Percentiles rank a stretch among this genome's conserved stretches.
Evolutionary conservation across 2,113 vertebrate genomes (phyloP).

Genomic region (Natator depressus): DNA sequence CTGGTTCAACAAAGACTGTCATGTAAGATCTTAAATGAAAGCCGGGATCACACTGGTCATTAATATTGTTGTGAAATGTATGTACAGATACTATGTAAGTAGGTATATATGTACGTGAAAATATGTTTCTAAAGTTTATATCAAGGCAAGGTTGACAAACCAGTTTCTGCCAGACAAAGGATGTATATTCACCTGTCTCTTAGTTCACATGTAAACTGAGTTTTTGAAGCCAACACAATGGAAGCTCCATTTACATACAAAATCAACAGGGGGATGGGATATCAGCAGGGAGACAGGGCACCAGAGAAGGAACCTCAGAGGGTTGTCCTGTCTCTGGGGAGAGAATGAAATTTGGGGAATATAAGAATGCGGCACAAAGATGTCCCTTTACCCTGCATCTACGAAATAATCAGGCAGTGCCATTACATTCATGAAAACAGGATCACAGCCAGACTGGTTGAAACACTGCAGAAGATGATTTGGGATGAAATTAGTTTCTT

Average conservation of each 20-base stretch:
- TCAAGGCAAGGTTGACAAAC: background rate
- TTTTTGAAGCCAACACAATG: background rate
- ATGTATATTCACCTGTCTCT: background rate
- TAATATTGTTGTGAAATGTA: background rate
- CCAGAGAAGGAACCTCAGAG: background rate
- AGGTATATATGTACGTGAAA: background rate
- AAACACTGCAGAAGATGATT: too few species aligned
- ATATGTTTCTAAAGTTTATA: background rate
- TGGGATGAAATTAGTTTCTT: too few species aligned
- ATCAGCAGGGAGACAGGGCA: background rate
- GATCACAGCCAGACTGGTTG: too few species aligned
- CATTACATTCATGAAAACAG: too few species aligned
- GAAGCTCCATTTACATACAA: background rate
- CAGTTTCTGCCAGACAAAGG: background rate
- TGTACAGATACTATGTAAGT: background rate
- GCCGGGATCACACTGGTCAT: background rate
- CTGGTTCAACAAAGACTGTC: background rate
- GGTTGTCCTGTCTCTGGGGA: background rate
- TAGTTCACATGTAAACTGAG: background rate
- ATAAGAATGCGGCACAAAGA: background rate
- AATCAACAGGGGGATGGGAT: background rate
- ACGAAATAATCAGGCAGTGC: too few species aligned
- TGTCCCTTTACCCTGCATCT: too few species aligned
- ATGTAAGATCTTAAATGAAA: background rate
- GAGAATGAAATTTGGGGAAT: background rate